Evolutionary conservation across 1,140 invertebrate genomes (phyloP), one percentile per base, ranked within the genome.

Genomic region (Drosophila bocqueti): DNA sequence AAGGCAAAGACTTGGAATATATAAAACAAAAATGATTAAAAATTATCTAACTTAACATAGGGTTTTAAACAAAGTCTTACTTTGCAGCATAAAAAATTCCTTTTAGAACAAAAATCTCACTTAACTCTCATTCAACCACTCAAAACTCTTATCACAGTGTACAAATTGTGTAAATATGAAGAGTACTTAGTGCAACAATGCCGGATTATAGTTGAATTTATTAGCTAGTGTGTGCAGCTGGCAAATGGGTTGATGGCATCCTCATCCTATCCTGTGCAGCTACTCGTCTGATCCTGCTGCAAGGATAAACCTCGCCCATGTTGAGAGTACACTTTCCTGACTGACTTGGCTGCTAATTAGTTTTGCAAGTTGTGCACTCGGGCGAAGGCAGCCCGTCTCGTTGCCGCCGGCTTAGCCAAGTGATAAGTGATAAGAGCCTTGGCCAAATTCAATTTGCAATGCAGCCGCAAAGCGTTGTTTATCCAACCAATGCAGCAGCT

Each of bases 121-220:
- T 2, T 13, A 13, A 21, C 21, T 46, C 45, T 4, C 43, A 13
- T 24, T 21, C 13, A 8, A 24, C 3, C 47, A n/a, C 26, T 9
- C 0, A 3, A 50, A n/a, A n/a, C 49, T 50, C 16, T 18, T 11
- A 1, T 18, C n/a, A 4, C 49, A 72, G 64, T 73, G 74, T 63
- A 67, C 73, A 80, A 81, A 66, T 90, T 90, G 77, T 80, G 86
- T 89, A 87, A 89, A 89, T 89, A 89, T 89, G 85, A 83, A 84
- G 89, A 90, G 78, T 90, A 85, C 85, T 90, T 90, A 90, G 81
- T 85, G 85, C 79, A 90, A 90, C 85, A 90, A 90, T 90, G 85
- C 85, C 67, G 77, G 85, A 90, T 90, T 90, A 90, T 82, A 90
- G 75, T 85, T 57, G 81, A 90, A 90, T 90, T 90, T 90, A 90